These are phyloP conservation scores for Cavia aperea DNA, from an alignment of 2,113 vertebrate genomes.

Conservation along the genomic window DNA sequence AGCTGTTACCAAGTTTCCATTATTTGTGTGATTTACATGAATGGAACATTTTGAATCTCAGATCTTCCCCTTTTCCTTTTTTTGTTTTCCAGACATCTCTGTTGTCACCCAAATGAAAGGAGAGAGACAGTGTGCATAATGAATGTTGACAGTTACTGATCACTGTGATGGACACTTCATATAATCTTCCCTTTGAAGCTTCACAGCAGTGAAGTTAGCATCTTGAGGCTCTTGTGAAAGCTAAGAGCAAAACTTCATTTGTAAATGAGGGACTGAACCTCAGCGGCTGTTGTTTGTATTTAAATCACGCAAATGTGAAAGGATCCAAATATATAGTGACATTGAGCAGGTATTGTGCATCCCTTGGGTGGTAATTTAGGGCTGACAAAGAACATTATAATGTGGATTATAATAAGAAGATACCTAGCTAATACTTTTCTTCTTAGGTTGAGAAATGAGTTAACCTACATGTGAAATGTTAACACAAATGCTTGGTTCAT, in stretches of 20 bases:
- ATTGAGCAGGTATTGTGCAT: not conserved
- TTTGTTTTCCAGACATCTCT: not conserved
- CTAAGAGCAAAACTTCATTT: not conserved
- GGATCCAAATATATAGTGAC: not conserved
- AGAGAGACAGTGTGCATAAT: not conserved
- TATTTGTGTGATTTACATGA: not conserved
- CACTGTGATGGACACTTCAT: not conserved
- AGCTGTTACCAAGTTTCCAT: not conserved
- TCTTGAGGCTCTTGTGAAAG: not conserved
- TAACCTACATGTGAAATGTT: not conserved
- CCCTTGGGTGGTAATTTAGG: not conserved
- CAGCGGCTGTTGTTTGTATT: not conserved
- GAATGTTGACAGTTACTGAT: constrained; percentile 27
- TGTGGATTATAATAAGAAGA: not conserved
- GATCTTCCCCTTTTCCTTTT: not conserved
- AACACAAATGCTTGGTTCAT: not conserved
- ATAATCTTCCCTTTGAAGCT: not conserved
- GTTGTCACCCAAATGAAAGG: constrained; percentile 34
- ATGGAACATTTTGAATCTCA: not conserved
- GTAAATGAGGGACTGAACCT: not conserved
- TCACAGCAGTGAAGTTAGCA: not conserved
- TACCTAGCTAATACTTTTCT: not conserved
- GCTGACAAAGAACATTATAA: not conserved
- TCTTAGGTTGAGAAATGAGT: not conserved
- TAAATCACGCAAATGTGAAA: not conserved